These are phyloP conservation scores for Hipposideros larvatus DNA, from an alignment of 2,797 vertebrate species.

Conservation along the genomic window DNA sequence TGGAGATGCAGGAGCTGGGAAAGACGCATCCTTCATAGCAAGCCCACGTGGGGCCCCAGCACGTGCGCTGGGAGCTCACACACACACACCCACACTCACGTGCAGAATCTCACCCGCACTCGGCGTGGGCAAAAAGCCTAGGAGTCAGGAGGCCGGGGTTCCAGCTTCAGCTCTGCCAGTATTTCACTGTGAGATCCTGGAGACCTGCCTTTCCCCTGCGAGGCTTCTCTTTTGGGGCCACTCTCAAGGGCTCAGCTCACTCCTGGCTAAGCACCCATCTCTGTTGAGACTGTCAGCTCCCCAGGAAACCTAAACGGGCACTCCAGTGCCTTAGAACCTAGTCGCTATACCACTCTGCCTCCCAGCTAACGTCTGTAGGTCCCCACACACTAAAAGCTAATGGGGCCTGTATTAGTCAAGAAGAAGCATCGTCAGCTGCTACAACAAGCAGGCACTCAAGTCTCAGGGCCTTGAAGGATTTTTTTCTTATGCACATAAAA, in stretches of 20 bases:
- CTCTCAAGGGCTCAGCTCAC: background rate
- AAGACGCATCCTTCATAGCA: accelerated
- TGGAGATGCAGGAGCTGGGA: constrained; percentile 48
- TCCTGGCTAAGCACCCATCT: background rate
- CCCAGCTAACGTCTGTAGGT: background rate
- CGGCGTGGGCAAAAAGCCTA: background rate
- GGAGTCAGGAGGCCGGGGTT: background rate
- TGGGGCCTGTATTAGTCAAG: background rate
- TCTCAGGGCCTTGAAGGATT: background rate
- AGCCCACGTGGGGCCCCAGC: accelerated
- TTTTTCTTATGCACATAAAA: background rate
- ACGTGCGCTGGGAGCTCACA: background rate
- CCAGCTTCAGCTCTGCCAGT: background rate
- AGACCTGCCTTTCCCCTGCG: background rate
- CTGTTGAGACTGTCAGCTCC: background rate
- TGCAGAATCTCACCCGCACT: background rate
- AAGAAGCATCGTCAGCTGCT: background rate
- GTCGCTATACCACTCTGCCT: background rate
- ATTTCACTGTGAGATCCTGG: background rate
- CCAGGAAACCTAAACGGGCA: background rate
- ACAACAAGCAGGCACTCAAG: background rate
- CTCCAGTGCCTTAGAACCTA: background rate
- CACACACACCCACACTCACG: background rate
- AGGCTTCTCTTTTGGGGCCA: background rate
- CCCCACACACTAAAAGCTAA: background rate